These are phyloP conservation scores for Rhea americana DNA, from an alignment of 2,113 vertebrate genomes.

Conservation along the genomic window DNA sequence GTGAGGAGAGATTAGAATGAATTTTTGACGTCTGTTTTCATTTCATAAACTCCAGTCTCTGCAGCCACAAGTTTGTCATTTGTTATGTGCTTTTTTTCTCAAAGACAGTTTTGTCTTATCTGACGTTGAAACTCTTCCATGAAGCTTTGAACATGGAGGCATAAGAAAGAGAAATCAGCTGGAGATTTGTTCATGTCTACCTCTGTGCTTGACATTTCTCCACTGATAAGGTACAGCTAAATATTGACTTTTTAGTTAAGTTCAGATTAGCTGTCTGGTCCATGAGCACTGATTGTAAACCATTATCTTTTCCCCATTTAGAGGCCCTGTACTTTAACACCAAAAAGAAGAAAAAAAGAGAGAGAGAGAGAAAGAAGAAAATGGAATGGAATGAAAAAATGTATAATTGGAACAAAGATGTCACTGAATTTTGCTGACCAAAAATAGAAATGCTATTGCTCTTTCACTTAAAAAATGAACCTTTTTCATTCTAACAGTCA, in stretches of 20 bases:
- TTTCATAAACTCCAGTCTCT: conserved; percentile 58
- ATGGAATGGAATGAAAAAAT: neutral
- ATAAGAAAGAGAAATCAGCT: conserved; percentile 64
- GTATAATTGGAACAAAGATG: neutral
- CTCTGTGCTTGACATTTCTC: conserved; percentile 77
- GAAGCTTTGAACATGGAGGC: conserved; percentile 63
- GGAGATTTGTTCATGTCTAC: conserved; percentile 73
- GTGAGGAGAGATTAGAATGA: conserved; percentile 70
- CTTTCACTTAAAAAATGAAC: neutral
- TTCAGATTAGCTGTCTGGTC: conserved; percentile 72
- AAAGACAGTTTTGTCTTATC: conserved; percentile 76
- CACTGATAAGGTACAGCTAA: conserved; percentile 74
- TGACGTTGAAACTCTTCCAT: conserved; percentile 74
- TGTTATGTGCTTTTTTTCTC: conserved; percentile 26
- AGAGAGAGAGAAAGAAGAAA: neutral
- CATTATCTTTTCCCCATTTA: conserved; percentile 68
- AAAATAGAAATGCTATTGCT: conserved; percentile 22
- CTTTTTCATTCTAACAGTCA: neutral
- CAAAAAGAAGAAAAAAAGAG: neutral
- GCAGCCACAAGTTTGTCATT: conserved; percentile 64
- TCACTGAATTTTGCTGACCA: conserved; percentile 22
- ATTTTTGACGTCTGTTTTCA: conserved; percentile 56
- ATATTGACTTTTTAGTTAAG: conserved; percentile 78
- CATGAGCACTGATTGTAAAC: conserved; percentile 50
- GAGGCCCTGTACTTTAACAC: neutral